Base-by-base conservation (phyloP, 2,888 invertebrate genomes). In the Aphidoletes aphidimyza region DNA sequence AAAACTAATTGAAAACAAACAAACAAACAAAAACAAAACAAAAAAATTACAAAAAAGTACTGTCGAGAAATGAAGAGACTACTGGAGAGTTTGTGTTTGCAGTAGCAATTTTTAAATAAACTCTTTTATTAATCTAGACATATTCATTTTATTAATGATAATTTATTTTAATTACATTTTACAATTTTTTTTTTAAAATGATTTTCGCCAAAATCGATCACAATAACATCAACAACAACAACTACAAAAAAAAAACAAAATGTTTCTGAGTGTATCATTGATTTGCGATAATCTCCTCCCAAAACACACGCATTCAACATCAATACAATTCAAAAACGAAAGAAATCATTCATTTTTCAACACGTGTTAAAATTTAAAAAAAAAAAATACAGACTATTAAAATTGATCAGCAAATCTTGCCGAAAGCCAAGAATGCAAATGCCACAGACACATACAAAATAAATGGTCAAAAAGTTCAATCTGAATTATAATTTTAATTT, bases 161-260 rank as follows among this genome's bases (percentile, higher is more conserved):
- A 54, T 54, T 54, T 54, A 54, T 54, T 54, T 54, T 54, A 54
- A 54, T 54, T 54, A 54, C 54, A 54, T 54, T 54, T 54, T 54
- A 54, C n/a, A n/a, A n/a, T n/a, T n/a, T n/a, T n/a, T n/a, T n/a
- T n/a, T n/a, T n/a, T n/a, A n/a, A n/a, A n/a, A n/a, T n/a, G n/a
- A n/a, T n/a, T 42, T 54, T 54, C 54, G 54, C 22, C 22, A 22
- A 54, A 54, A 47, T 11, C 11, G n/a, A 14, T 54, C 47, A 26
- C 26, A 17, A 54, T 54, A 14, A 42, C 6, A 9, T 42, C 42
- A 42, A 42, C 42, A 14, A n/a, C n/a, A n/a, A 42, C 39, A 19
- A 47, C 47, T 47, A 19, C 17, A 17, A 2, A 17, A 47, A 5
- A 47, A 2, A 11, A n/a, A n/a, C n/a, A n/a, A n/a, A 2, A 11